These are phyloP conservation scores for Molossus molossus DNA, from an alignment of 2,797 vertebrate genomes.

Conservation along the genomic window DNA sequence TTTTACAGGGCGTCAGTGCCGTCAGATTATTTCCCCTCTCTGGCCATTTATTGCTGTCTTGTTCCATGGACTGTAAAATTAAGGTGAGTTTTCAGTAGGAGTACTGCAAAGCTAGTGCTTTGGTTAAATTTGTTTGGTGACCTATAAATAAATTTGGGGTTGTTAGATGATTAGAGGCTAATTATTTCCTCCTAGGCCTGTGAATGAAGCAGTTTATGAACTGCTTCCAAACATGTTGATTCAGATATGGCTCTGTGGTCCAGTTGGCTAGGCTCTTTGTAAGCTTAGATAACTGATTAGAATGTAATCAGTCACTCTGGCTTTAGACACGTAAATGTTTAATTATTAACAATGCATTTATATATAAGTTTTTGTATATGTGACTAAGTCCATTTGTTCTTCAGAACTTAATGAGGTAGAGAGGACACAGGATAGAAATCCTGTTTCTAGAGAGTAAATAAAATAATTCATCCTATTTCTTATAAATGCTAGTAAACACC, in stretches of 20 bases:
- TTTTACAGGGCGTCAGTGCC: slow-evolving; percentile 96
- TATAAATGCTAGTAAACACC: neutral
- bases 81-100: slow-evolving; percentile 92
- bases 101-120: neutral
- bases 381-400: slow-evolving; percentile 63
- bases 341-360: slow-evolving; percentile 74
- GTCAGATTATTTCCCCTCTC: slow-evolving; percentile 97
- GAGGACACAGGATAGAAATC: neutral
- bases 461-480: slow-evolving; percentile 1
- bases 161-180: slow-evolving; percentile 56
- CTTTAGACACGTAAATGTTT: slow-evolving; percentile 66
- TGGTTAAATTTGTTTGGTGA: slow-evolving; percentile 48
- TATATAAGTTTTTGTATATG: slow-evolving; percentile 58
- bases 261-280: neutral
- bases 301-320: slow-evolving; percentile 56
- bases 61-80: slow-evolving; percentile 99
- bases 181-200: slow-evolving; percentile 70
- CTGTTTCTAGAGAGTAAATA: slow-evolving; percentile 21
- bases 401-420: slow-evolving; percentile 1
- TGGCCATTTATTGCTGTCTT: slow-evolving; percentile 96
- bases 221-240: slow-evolving; percentile 57
- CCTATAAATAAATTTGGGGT: slow-evolving; percentile 71
- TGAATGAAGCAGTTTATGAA: slow-evolving; percentile 62
- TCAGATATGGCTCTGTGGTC: slow-evolving; percentile 50
- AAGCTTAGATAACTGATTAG: slow-evolving; percentile 65